Conservation (phyloP, 1,140 invertebrate genomes). For the Orchestia grillus region DNA sequence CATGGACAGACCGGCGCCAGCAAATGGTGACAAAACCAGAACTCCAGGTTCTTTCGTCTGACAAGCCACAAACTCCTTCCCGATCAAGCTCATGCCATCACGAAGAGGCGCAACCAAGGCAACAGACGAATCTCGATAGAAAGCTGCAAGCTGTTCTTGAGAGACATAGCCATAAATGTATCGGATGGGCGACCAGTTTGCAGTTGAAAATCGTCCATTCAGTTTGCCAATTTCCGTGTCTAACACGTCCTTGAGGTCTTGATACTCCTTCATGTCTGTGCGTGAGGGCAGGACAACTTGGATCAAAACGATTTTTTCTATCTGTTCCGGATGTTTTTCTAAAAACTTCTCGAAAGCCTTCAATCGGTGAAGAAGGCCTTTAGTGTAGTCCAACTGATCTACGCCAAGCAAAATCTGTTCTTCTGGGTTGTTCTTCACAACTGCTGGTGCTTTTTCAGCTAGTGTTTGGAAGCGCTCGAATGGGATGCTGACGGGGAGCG, state of each 20-base stretch:
- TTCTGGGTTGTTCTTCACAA: constrained; percentile 73
- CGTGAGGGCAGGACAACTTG: constrained; percentile 87
- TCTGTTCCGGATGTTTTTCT: constrained; percentile 87
- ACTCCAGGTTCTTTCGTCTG: constrained; percentile 88
- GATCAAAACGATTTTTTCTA: constrained; percentile 79
- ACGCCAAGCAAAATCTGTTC: constrained; percentile 89
- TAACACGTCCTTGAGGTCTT: constrained; percentile 90
- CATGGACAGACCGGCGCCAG: constrained; percentile 71
- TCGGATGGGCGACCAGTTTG: constrained; percentile 91
- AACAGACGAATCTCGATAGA: constrained; percentile 84
- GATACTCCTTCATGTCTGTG: constrained; percentile 91
- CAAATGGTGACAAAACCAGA: constrained; percentile 89
- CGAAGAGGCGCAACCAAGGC: constrained; percentile 87
- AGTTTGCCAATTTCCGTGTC: constrained; percentile 84
- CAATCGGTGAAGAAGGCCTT: constrained; percentile 87
- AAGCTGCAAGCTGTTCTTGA: constrained; percentile 86
- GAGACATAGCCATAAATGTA: constrained; percentile 89
- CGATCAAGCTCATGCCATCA: constrained; percentile 94
- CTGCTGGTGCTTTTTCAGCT: constrained; percentile 81
- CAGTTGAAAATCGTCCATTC: constrained; percentile 73
- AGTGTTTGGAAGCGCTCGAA: constrained; percentile 88
- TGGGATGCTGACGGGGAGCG: constrained; percentile 87
- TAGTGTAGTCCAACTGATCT: constrained; percentile 91
- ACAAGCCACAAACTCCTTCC: constrained; percentile 93
- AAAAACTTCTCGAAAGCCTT: constrained; percentile 87